phyloP scores from a whole-genome alignment of 1,140 invertebrate genomes.

The Littorina saxatilis region DNA sequence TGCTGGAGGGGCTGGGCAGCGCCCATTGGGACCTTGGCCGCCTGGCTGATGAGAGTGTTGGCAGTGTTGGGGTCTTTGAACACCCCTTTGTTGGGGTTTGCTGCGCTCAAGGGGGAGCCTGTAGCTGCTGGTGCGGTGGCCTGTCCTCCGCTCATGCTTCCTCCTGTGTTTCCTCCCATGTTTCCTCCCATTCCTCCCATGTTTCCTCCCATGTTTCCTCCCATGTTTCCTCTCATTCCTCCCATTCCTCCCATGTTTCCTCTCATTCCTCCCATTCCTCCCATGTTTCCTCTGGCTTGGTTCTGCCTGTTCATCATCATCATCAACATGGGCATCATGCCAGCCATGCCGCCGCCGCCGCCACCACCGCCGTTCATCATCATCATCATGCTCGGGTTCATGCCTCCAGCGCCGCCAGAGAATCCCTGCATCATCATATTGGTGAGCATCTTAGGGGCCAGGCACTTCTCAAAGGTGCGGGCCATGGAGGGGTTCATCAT shows the following conservation, averaged over 20 bases:
- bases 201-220: neutral
- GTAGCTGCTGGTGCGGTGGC: neutral
- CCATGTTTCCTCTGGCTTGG: neutral
- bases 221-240: too few species aligned
- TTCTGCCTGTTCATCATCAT: neutral
- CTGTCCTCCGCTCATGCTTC: neutral
- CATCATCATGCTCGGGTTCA: neutral
- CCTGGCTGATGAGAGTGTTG: constrained; percentile 17
- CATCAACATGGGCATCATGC: neutral
- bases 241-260: too few species aligned
- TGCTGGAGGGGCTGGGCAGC: neutral
- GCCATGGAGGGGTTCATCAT: constrained; percentile 10
- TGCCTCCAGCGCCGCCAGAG: neutral
- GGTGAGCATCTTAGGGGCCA: neutral
- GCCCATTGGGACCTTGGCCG: neutral
- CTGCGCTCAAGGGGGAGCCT: neutral
- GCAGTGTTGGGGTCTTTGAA: neutral
- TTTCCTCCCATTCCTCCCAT: neutral
- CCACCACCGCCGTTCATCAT: neutral
- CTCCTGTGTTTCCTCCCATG: neutral
- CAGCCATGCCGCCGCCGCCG: neutral
- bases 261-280: neutral
- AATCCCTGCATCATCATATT: neutral
- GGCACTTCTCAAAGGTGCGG: neutral
- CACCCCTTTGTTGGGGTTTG: neutral